phyloP scores from a whole-genome alignment of 2,797 vertebrate genomes.

The Zalophus californianus region DNA sequence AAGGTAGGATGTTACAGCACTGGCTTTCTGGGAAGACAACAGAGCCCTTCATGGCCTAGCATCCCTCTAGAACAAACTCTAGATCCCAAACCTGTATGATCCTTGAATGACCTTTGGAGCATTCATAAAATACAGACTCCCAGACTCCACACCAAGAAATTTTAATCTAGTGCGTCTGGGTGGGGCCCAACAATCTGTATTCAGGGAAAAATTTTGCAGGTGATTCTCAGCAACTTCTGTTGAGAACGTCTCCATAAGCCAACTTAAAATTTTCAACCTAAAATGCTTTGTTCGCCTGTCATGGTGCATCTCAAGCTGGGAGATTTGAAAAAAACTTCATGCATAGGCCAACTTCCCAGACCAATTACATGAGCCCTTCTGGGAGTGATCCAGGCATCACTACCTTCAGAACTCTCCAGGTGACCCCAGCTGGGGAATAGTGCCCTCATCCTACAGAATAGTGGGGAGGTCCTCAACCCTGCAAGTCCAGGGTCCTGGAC shows the following conservation, averaged over 20 bases:
- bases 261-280: neutral
- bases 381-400: neutral
- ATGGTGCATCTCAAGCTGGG: neutral
- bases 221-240: neutral
- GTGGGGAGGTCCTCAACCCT: neutral
- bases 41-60: neutral
- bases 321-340: neutral
- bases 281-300: neutral
- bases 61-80: neutral
- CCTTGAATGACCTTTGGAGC: neutral
- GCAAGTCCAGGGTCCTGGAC: neutral
- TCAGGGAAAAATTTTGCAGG: neutral
- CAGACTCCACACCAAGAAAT: neutral
- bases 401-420: neutral
- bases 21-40: neutral
- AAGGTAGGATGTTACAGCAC: accelerated
- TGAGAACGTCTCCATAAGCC: neutral
- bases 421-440: neutral
- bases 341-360: neutral
- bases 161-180: neutral
- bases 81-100: neutral
- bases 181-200: neutral
- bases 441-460: no score
- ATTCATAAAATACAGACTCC: neutral
- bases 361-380: neutral